phyloP scores from a whole-genome alignment of 2,113 vertebrate genomes.

The Pygoscelis adeliae region DNA sequence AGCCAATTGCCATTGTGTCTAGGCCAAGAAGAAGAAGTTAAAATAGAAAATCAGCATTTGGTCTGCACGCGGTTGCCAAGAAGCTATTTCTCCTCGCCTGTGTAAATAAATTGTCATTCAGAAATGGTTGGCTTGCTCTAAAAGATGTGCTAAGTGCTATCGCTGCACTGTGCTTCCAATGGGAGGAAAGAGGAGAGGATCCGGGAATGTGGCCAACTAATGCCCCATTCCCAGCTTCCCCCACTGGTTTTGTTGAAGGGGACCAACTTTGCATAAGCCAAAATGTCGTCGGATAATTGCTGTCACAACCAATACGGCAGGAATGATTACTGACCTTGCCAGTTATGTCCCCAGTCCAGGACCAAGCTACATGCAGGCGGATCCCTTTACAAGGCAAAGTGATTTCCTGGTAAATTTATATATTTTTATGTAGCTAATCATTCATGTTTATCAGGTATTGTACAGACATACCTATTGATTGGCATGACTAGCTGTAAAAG shows the following conservation, averaged over 20 bases:
- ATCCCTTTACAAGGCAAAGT: background rate
- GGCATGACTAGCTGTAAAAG: background rate
- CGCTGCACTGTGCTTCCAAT: background rate
- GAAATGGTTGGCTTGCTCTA: background rate
- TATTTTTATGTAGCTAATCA: background rate
- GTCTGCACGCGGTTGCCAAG: background rate
- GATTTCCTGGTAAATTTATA: background rate
- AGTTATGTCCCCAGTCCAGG: background rate
- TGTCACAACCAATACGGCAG: background rate
- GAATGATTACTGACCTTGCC: background rate
- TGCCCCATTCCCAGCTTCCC: background rate
- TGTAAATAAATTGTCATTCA: constrained; percentile 32
- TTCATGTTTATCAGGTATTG: accelerated
- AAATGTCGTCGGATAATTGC: background rate
- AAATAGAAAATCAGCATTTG: constrained; percentile 60
- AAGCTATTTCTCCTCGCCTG: background rate
- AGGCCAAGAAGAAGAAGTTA: constrained; percentile 8
- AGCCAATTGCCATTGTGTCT: background rate
- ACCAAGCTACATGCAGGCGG: background rate
- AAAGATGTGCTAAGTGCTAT: background rate
- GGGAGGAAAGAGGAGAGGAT: background rate
- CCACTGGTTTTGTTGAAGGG: background rate
- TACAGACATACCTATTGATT: background rate
- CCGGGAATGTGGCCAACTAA: background rate
- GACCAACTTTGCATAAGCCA: background rate